Evolutionary conservation across 2,888 invertebrate species (phyloP), one percentile per base, ranked within the genome.

Genomic region (Drosophila anomelani): DNA sequence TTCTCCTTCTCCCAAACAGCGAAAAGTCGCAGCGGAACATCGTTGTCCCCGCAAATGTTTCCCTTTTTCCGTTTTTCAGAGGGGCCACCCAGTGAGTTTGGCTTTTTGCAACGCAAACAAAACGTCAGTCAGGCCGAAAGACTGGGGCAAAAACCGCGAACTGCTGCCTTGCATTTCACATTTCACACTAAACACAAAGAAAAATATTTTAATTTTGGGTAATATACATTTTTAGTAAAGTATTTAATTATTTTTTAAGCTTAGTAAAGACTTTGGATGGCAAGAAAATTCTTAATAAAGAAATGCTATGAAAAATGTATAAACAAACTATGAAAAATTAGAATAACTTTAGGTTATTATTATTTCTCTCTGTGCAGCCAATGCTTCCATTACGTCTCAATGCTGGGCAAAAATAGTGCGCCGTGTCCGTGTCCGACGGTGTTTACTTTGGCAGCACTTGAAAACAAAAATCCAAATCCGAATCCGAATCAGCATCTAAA

Each of bases 71-170:
- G 47, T 49, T 20, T 36, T 53, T 63, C 59, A 36, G 29, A 17
- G 23, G 85, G 80, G 80, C 85, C 85, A 87, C 85, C 85, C 85
- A 79, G 54, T 5, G 80, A 13, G 89, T 67, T 82, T 87, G 82
- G 88, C 85, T 85, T 87, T 85, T 87, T 85, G 89, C 89, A 89
- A 89, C 85, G 87, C 88, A 85, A 85, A 85, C 89, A 85, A 73
- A 80, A 77, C 88, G 88, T 88, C 85, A 87, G 77, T 87, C 80
- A 73, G 74, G 29, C 51, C 56, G 34, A 76, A 79, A 78, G 54
- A 61, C 60, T 76, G 63, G 67, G 67, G 54, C 80, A 61, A 56
- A 61, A 79, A 81, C 76, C 70, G 62, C 64, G 43, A 66, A 64
- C 49, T 76, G 86, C 75, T 75, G 81, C 78, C 62, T 80, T 80